Conservation (phyloP, 2,888 invertebrate genomes). For the Lycocerus yunnanus region DNA sequence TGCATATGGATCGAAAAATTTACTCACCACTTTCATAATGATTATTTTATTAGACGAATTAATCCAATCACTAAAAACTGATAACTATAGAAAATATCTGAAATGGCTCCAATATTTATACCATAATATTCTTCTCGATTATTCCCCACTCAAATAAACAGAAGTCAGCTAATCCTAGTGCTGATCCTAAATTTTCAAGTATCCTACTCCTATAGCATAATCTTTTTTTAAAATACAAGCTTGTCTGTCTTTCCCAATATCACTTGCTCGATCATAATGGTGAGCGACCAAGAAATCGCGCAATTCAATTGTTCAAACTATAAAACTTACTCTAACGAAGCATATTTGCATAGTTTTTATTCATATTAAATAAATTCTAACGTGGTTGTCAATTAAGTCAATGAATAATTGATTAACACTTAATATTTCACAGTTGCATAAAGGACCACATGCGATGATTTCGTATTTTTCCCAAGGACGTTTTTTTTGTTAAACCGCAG, state of each 20-base stretch:
- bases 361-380: not conserved
- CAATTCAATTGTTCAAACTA: not conserved
- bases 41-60: not conserved
- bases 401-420: not conserved
- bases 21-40: not conserved
- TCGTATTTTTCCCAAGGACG: not conserved
- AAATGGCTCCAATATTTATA: not conserved
- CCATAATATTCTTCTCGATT: not conserved
- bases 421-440: conserved; percentile 2
- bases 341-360: not conserved
- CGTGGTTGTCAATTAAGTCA: not conserved
- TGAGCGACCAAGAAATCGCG: not conserved
- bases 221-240: not conserved
- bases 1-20: not conserved
- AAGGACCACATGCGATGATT: not conserved
- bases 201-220: not conserved
- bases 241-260: not conserved
- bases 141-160: not conserved
- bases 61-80: not conserved
- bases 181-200: not conserved
- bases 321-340: not conserved
- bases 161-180: not conserved
- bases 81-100: not conserved
- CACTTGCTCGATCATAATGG: not conserved
- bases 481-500: not conserved